These are phyloP conservation scores for Aphidius colemani DNA, from an alignment of 2,888 invertebrate species.

Conservation along the genomic window DNA sequence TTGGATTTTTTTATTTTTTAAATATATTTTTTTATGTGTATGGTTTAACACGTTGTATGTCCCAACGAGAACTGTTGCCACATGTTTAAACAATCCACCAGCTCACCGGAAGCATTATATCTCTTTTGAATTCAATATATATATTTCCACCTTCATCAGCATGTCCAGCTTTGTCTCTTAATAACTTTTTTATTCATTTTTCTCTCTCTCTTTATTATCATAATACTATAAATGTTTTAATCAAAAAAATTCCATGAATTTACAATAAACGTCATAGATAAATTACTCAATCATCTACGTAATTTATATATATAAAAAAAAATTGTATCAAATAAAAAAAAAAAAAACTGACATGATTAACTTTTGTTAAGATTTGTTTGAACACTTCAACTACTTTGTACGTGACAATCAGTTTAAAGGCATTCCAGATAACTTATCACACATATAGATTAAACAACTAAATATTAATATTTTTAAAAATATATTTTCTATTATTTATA, in stretches of 20 bases:
- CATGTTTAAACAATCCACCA: constrained; percentile 46
- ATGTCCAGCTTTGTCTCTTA: background rate
- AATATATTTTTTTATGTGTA: constrained; percentile 13
- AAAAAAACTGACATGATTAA: constrained; percentile 2
- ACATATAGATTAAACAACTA: constrained; percentile 16
- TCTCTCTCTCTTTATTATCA: background rate
- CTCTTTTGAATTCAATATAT: constrained; percentile 56
- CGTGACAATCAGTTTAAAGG: constrained; percentile 36
- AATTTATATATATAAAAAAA: too few relatives aligned
- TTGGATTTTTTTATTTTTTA: constrained; percentile 8
- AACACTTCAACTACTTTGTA: constrained; percentile 25
- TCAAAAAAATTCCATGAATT: background rate
- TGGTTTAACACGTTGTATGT: constrained; percentile 34
- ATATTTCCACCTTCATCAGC: background rate
- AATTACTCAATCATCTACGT: too few relatives aligned
- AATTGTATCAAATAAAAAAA: background rate
- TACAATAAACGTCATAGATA: background rate
- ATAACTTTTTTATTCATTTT: background rate
- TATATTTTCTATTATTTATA: background rate
- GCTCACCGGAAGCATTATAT: constrained; percentile 55
- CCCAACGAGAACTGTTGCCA: constrained; percentile 43
- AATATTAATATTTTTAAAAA: constrained; percentile 13
- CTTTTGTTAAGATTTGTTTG: constrained; percentile 4
- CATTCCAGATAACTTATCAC: constrained; percentile 28
- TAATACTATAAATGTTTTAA: constrained; percentile 1